A percentile compares a stretch with the other conserved stretches of the same genome.
Evolutionary conservation across 2,113 vertebrate genomes (phyloP).

Genomic region (Pedetes capensis): DNA sequence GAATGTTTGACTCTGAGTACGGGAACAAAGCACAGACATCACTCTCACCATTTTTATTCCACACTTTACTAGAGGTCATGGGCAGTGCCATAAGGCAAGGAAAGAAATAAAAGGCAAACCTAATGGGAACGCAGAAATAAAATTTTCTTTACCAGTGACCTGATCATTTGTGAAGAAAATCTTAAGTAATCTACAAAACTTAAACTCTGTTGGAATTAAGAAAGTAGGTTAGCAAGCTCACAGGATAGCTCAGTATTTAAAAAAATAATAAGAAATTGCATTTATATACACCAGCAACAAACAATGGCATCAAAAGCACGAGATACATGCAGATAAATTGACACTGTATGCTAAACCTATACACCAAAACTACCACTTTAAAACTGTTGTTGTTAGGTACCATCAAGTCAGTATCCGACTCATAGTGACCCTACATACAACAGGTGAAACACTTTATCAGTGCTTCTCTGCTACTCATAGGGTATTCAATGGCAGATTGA

Average conservation of each 20-base stretch:
- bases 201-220: neutral
- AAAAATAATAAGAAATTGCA: neutral
- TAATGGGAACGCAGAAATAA: neutral
- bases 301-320: neutral
- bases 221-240: neutral
- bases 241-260: neutral
- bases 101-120: neutral
- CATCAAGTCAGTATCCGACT: no score
- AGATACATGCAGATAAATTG: neutral
- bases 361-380: neutral
- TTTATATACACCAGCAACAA: neutral
- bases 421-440: no score
- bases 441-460: no score
- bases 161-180: neutral
- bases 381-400: no score
- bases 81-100: neutral
- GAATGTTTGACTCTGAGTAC: neutral
- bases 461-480: no score
- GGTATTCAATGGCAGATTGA: no score
- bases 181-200: neutral
- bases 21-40: neutral
- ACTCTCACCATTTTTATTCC: neutral
- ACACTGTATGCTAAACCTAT: neutral
- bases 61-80: neutral
- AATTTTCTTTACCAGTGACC: neutral